These are phyloP conservation scores for Xestia sexstrigata DNA, from an alignment of 2,888 invertebrate species.

Conservation along the genomic window DNA sequence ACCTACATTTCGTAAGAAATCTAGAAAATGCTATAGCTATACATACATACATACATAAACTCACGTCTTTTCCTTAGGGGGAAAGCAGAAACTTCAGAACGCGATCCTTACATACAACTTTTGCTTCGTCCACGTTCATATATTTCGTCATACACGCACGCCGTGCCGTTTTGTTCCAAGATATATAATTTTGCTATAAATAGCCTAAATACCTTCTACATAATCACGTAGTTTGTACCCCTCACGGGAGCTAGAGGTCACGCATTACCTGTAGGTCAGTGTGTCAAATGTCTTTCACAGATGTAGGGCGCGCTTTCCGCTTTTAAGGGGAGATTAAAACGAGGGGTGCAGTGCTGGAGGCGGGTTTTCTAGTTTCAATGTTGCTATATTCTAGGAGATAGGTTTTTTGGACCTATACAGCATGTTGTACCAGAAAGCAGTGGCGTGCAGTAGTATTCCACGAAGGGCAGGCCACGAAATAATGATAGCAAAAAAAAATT, in stretches of 20 bases:
- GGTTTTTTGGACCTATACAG: background rate
- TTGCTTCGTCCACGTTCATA: background rate
- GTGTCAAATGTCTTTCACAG: conserved; percentile 63
- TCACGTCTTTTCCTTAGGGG: background rate
- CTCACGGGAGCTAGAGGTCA: conserved; percentile 25
- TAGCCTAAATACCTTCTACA: background rate
- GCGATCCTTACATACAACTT: background rate
- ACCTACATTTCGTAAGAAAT: background rate
- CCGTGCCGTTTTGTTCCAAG: background rate
- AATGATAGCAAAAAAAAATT: no score
- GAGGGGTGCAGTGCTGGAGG: conserved; percentile 18
- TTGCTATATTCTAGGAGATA: conserved; percentile 18
- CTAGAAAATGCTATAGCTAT: background rate
- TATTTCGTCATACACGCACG: background rate
- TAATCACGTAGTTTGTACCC: conserved; percentile 14
- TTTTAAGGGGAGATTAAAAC: conserved; percentile 60
- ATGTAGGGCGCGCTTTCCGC: conserved; percentile 64
- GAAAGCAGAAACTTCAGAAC: background rate
- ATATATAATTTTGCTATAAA: background rate
- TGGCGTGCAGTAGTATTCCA: no score
- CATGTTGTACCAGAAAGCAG: background rate
- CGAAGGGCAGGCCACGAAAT: no score
- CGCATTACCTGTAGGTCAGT: conserved; percentile 58
- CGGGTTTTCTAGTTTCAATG: conserved; percentile 23
- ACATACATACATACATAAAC: background rate